phyloP scores from a whole-genome alignment of 2,113 vertebrate genomes.

The Calidris pugnax region DNA sequence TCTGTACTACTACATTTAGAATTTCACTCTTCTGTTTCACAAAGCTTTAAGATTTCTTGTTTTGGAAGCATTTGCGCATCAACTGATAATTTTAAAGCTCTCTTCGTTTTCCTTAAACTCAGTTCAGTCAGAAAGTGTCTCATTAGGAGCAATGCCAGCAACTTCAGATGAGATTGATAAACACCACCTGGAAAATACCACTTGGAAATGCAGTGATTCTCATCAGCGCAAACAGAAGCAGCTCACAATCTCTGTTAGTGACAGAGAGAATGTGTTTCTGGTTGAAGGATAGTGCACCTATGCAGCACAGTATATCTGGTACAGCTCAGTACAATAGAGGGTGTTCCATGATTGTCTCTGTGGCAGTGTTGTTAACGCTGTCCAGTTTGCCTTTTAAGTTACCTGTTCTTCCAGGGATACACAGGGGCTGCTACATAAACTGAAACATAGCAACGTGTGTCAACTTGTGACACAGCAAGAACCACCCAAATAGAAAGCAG shows the following conservation, averaged over 20 bases:
- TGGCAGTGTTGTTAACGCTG: background rate
- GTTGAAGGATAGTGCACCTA: background rate
- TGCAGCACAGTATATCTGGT: background rate
- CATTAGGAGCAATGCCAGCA: background rate
- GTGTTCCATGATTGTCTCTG: background rate
- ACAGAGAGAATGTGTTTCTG: background rate
- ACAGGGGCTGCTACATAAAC: background rate
- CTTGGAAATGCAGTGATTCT: background rate
- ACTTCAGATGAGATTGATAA: background rate
- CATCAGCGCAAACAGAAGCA: background rate
- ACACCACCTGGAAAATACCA: background rate
- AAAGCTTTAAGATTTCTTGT: background rate
- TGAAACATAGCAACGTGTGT: background rate
- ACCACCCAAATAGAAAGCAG: background rate
- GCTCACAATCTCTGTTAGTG: background rate
- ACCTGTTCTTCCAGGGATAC: background rate
- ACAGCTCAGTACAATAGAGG: background rate
- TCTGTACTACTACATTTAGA: background rate
- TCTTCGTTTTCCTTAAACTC: background rate
- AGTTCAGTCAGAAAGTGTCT: background rate
- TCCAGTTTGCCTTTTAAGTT: background rate
- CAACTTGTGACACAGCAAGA: background rate
- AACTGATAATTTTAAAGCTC: background rate
- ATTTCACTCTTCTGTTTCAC: background rate
- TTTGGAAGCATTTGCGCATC: background rate